Conservation (phyloP, 2,113 vertebrate genomes). For the Morphnarchus princeps region DNA sequence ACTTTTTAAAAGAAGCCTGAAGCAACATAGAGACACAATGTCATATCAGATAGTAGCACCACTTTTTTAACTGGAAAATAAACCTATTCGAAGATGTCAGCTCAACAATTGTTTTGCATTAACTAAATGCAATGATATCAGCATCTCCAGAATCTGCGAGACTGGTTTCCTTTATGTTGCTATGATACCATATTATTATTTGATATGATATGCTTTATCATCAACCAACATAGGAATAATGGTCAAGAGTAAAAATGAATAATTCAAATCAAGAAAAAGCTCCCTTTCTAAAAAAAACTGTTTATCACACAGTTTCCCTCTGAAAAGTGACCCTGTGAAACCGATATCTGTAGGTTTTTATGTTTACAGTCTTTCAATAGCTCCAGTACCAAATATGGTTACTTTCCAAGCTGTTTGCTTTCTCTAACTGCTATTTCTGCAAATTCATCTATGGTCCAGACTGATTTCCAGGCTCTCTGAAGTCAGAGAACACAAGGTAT, state of each 20-base stretch:
- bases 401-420: neutral
- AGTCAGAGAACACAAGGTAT: neutral
- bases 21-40: neutral
- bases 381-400: neutral
- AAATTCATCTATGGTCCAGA: neutral
- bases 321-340: conserved; percentile 21
- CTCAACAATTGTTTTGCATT: neutral
- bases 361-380: neutral
- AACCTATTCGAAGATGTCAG: neutral
- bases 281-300: neutral
- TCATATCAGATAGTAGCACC: neutral
- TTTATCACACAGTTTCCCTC: conserved; percentile 13
- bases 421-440: neutral
- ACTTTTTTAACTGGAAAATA: conserved; percentile 14
- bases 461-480: neutral
- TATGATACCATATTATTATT: conserved; percentile 36
- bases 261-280: neutral
- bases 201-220: neutral
- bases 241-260: conserved; percentile 28
- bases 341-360: neutral
- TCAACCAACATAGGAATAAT: neutral
- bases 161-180: conserved; percentile 8
- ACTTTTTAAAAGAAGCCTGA: neutral
- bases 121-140: neutral
- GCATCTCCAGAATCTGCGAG: neutral